Evolutionary conservation across 2,888 invertebrate genomes (phyloP).

Genomic region (Phytoseiulus persimilis): DNA sequence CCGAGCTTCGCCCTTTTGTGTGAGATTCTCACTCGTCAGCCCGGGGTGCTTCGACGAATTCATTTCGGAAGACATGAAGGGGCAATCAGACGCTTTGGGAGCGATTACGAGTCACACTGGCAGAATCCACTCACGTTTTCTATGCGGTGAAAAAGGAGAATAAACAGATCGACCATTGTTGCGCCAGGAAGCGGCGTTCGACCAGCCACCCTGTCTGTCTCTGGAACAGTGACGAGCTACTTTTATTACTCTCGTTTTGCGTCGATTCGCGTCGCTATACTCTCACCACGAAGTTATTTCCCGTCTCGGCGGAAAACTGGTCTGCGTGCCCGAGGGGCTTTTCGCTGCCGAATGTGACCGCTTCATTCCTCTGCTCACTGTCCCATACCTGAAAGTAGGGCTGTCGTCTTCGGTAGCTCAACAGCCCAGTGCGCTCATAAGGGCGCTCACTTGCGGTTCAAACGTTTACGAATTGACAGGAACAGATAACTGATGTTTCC

Average conservation of each 20-base stretch:
- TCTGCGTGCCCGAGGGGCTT: neutral
- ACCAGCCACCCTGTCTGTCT: neutral
- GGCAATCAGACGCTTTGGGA: neutral
- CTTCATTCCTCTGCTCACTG: neutral
- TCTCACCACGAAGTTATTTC: neutral
- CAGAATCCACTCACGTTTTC: neutral
- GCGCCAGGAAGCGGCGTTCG: neutral
- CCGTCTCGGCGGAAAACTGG: neutral
- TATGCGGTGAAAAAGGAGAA: neutral
- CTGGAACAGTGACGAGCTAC: neutral
- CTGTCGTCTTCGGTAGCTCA: no score
- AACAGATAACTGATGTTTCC: neutral
- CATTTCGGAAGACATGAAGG: neutral
- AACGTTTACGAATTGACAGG: neutral
- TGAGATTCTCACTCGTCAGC: no score
- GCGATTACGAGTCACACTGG: neutral
- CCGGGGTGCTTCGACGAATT: no score
- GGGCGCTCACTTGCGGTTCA: no score
- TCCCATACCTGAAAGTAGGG: neutral
- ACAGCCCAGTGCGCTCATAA: no score
- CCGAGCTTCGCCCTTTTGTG: no score
- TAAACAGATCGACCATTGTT: neutral
- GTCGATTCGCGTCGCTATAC: neutral
- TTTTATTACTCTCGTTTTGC: neutral
- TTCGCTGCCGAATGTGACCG: neutral